Conservation (phyloP, 2,113 vertebrate genomes). For the Clarias magur region DNA sequence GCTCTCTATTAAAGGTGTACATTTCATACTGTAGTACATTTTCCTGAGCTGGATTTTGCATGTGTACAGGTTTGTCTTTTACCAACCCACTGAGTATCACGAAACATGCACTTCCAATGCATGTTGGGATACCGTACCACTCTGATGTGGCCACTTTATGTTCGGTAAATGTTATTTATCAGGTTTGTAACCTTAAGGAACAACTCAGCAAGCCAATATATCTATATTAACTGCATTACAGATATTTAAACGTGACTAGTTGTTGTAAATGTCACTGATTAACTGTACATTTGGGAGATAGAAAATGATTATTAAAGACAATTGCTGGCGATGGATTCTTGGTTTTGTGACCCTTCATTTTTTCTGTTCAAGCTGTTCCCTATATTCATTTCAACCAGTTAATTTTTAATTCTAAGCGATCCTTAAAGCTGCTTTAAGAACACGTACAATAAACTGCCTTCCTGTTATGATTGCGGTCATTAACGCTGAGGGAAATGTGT, state of each 20-base stretch:
- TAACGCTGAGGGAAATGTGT: neutral
- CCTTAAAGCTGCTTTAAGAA: neutral
- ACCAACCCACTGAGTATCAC: constrained; percentile 24
- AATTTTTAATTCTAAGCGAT: neutral
- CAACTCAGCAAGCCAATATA: constrained; percentile 68
- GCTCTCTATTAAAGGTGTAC: constrained; percentile 37
- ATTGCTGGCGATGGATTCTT: constrained; percentile 63
- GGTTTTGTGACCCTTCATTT: neutral
- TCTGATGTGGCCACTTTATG: constrained; percentile 44
- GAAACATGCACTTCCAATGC: constrained; percentile 51
- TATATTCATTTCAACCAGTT: neutral
- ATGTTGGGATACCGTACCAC: constrained; percentile 53
- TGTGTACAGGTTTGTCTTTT: constrained; percentile 43
- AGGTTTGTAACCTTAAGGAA: constrained; percentile 66
- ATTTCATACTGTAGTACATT: constrained; percentile 50
- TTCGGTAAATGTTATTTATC: constrained; percentile 72
- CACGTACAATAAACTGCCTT: neutral
- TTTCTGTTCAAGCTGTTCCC: neutral
- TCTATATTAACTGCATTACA: constrained; percentile 70
- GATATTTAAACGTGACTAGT: constrained; percentile 71
- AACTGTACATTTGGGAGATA: constrained; percentile 78
- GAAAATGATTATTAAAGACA: constrained; percentile 72
- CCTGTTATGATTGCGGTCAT: neutral
- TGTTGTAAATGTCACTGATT: constrained; percentile 77
- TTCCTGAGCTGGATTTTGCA: constrained; percentile 40